These are phyloP conservation scores for Caerostris darwini DNA, from an alignment of 1,140 invertebrate species.

Conservation along the genomic window DNA sequence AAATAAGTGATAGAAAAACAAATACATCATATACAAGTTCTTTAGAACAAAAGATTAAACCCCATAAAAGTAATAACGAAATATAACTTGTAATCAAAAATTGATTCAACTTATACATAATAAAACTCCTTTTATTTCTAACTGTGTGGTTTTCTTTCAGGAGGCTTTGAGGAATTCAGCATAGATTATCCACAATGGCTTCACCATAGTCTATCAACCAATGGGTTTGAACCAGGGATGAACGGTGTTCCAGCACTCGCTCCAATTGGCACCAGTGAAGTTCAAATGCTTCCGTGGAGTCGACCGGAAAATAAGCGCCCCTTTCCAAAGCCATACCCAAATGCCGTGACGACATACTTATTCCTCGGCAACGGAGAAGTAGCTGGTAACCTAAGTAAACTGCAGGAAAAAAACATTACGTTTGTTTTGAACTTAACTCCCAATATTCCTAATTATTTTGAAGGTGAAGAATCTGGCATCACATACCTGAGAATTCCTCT, in stretches of 20 bases:
- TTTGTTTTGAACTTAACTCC: conserved; percentile 92
- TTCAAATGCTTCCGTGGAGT: conserved; percentile 74
- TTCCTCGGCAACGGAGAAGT: conserved; percentile 93
- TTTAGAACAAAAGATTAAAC: no score
- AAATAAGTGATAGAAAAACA: no score
- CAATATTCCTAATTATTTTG: conserved; percentile 90
- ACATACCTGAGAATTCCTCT: conserved; percentile 92
- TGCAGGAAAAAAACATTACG: conserved; percentile 86
- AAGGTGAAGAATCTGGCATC: conserved; percentile 88
- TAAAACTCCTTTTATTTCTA: neutral
- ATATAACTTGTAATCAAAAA: no score
- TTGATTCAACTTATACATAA: neutral
- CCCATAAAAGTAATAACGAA: no score
- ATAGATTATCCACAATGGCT: conserved; percentile 94
- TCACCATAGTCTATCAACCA: conserved; percentile 84
- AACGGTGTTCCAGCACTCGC: conserved; percentile 82
- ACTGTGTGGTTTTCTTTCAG: conserved; percentile 84
- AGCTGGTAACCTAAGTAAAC: conserved; percentile 88
- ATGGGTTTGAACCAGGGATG: conserved; percentile 81
- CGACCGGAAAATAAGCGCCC: conserved; percentile 84
- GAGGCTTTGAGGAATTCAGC: conserved; percentile 91
- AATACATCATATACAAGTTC: no score
- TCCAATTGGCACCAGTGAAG: conserved; percentile 62
- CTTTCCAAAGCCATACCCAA: conserved; percentile 86
- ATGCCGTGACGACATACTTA: conserved; percentile 93